Conservation (phyloP, 1,140 invertebrate genomes). For the Parapsyche elsis region DNA sequence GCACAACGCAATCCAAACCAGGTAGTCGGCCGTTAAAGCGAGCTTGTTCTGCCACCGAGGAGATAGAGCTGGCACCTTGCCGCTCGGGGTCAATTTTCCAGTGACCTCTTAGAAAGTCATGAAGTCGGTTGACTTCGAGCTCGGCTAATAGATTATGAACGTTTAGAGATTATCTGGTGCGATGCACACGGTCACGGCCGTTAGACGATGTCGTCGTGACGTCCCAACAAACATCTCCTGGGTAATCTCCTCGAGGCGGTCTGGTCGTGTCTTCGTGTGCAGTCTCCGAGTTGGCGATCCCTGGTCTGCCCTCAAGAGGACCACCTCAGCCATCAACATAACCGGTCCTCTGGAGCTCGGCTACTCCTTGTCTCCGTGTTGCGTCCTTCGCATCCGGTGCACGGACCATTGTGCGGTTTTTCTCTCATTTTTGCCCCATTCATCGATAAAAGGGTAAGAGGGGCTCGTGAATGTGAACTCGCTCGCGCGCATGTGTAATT, state of each 20-base stretch:
- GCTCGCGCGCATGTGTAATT: constrained; percentile 36
- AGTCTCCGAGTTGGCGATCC: constrained; percentile 28
- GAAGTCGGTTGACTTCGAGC: background rate
- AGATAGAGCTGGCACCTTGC: background rate
- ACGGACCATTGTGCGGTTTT: background rate
- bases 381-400: background rate
- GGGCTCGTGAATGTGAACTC: constrained; percentile 3
- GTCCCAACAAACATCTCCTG: background rate
- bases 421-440: constrained; percentile 34
- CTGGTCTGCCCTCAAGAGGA: background rate
- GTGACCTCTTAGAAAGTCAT: no score
- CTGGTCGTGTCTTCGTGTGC: constrained; percentile 42
- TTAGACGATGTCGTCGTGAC: constrained; percentile 12
- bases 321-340: background rate
- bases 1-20: no score
- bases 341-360: constrained; percentile 11
- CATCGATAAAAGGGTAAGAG: constrained; percentile 38
- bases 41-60: no score
- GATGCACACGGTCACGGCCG: background rate
- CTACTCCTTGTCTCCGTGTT: background rate
- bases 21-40: no score
- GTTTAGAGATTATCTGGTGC: background rate
- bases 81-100: background rate
- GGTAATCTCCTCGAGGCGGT: constrained; percentile 1
- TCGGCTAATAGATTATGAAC: background rate